Evolutionary conservation across 2,888 invertebrate genomes (phyloP).

Genomic region (Eucera pruinosa): DNA sequence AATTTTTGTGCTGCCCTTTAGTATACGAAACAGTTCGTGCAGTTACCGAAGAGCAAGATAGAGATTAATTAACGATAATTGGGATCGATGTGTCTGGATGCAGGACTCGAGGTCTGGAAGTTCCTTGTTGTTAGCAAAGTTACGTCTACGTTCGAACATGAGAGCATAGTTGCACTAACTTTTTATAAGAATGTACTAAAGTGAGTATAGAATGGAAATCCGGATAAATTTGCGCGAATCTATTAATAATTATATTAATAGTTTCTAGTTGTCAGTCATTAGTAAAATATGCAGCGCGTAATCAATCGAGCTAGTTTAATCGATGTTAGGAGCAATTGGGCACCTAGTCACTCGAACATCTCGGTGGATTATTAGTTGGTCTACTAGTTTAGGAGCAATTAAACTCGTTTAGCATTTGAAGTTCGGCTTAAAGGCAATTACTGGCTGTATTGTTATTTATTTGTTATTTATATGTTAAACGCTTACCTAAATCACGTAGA

Average conservation of each 20-base stretch:
- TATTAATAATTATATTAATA: neutral
- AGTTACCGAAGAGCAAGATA: neutral
- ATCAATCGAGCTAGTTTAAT: neutral
- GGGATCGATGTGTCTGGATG: neutral
- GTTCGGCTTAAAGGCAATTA: neutral
- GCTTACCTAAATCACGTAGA: no score
- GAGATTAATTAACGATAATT: neutral
- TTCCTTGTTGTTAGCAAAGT: neutral
- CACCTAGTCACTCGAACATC: neutral
- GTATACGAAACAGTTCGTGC: neutral
- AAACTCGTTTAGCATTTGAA: neutral
- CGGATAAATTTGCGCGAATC: neutral
- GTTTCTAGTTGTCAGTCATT: neutral
- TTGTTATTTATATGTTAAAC: neutral
- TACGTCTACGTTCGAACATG: neutral
- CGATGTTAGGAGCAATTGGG: neutral
- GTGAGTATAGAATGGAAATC: neutral
- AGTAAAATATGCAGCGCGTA: neutral
- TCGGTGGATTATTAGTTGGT: neutral
- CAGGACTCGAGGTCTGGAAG: neutral
- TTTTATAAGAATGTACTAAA: neutral
- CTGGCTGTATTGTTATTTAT: neutral
- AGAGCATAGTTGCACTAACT: neutral
- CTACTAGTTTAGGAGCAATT: neutral
- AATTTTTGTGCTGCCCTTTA: no score